Base-by-base conservation (phyloP, 1,140 invertebrate genomes). In the Papilio polyxenes region DNA sequence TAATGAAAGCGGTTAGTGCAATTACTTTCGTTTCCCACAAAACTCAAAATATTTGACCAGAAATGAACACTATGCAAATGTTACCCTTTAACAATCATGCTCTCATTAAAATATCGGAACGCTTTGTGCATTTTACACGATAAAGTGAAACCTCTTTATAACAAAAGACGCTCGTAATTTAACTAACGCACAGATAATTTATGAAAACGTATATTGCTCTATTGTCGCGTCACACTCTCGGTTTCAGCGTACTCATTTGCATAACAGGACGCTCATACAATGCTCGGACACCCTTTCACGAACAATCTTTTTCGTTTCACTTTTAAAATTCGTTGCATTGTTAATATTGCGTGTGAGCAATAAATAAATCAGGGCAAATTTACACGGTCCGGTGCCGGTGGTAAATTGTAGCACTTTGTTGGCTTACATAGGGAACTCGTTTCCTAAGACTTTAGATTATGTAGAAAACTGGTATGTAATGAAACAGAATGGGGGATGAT, bases 191-290 rank as follows among this genome's bases (percentile, higher is more conserved):
- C 92, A 86, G 89, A 90, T 89, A 89, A 94, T 93, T 93, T 93
- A 93, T 94, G 91, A 89, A 90, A 89, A 92, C 89, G 88, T 93
- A 75, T 83, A 86, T 80, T 81, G 75, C 81, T 75, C 88, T 85
- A 87, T 93, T 91, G 89, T 92, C 82, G 75, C 72, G 78, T 81
- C 83, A 87, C 88, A 92, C 93, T 94, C 92, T 94, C 93, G 90
- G 92, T 94, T 94, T 94, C 92, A 94, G 92, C 75, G 91, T 92
- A 93, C 87, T 92, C 83, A 94, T 94, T 93, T 93, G 90, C 93
- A 94, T 94, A 93, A 93, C 89, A 90, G 91, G 90, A 88, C 84
- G 80, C 79, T 82, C 49, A 80, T 51, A 94, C 90, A 94, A 94
- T 92, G 84, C 86, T 83, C 84, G 89, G 89, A 87, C 83, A 90